Base-by-base conservation (phyloP, 1,140 invertebrate species). In the Pachypsylla venusta region DNA sequence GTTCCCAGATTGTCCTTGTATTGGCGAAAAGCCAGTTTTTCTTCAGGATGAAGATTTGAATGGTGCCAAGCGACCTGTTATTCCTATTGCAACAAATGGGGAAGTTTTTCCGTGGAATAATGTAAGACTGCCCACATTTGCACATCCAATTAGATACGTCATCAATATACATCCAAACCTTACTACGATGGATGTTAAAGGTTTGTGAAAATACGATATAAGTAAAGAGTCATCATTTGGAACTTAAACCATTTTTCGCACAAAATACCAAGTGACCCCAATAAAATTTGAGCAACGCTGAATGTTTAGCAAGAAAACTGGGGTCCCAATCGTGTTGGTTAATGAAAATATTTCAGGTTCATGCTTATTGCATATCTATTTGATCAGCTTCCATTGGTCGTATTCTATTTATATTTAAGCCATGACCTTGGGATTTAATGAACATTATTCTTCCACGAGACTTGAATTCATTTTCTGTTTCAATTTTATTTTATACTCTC, bases 121-220 rank as follows among this genome's bases (percentile, higher is more conserved):
- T 66, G 78, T 90, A 60, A 80, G 89, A 58, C 77, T 98, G 63
- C 94, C 94, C 3, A 77, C 76, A 30, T 83, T 82, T 67, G 78
- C 86, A 22, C 79, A 81, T 67, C 93, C 93, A 24, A 76, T 83
- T 61, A 80, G 85, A 62, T 98, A 98, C 69, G 85, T 86, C 67
- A 79, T 98, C 24, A 86, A 84, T 67, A 83, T 97, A 59, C 91
- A 95, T 76, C 93, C 93, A 53, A 95, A 97, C 74, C 74, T 97
- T 20, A 93, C 90, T 20, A 91, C 87, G 27, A 78, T 89, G 53
- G 84, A 87, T 70, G 81, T 93, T 40, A 85, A 85, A 79, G 89
- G 88, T 90, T n/a, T n/a, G n/a, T n/a, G n/a, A n/a, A n/a, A n/a
- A n/a, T n/a, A n/a, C n/a, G n/a, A n/a, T n/a, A n/a, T n/a, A n/a